Conservation (phyloP, 2,797 vertebrate species). For the Falco rusticolus region DNA sequence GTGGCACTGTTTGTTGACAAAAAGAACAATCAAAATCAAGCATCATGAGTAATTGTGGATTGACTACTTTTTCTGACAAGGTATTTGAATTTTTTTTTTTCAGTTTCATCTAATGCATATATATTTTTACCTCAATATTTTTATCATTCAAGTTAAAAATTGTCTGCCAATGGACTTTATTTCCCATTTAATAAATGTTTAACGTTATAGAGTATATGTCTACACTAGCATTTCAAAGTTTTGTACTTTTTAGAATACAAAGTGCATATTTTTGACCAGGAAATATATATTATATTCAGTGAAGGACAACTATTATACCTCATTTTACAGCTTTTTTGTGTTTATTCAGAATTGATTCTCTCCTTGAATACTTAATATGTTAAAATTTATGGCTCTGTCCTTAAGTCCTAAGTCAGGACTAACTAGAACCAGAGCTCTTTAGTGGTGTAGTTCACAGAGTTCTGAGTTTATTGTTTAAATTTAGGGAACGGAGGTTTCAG, state of each 20-base stretch:
- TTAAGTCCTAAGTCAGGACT: not conserved
- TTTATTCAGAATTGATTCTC: conserved; percentile 27
- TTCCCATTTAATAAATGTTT: conserved; percentile 51
- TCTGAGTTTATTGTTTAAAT: not conserved
- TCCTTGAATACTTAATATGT: conserved; percentile 17
- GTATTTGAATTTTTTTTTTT: not conserved
- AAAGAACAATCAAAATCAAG: not conserved
- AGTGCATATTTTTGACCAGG: conserved; percentile 29
- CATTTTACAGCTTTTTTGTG: conserved; percentile 54
- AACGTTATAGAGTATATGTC: conserved; percentile 20
- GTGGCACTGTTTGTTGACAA: conserved; percentile 51
- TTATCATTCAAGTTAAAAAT: conserved; percentile 44
- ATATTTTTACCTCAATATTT: conserved; percentile 50
- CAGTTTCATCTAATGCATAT: conserved; percentile 20
- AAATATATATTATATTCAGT: conserved; percentile 46
- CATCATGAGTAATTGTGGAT: conserved; percentile 24
- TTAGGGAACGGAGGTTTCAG: not conserved
- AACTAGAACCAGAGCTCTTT: not conserved
- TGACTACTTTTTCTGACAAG: conserved; percentile 41
- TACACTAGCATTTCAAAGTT: conserved; percentile 37
- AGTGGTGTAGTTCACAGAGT: not conserved
- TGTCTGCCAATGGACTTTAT: conserved; percentile 14
- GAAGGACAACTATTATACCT: conserved; percentile 81
- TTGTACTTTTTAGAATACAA: conserved; percentile 68
- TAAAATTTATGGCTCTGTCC: not conserved